These are phyloP conservation scores for Syritta pipiens DNA, from an alignment of 2,888 invertebrate genomes.

Conservation along the genomic window DNA sequence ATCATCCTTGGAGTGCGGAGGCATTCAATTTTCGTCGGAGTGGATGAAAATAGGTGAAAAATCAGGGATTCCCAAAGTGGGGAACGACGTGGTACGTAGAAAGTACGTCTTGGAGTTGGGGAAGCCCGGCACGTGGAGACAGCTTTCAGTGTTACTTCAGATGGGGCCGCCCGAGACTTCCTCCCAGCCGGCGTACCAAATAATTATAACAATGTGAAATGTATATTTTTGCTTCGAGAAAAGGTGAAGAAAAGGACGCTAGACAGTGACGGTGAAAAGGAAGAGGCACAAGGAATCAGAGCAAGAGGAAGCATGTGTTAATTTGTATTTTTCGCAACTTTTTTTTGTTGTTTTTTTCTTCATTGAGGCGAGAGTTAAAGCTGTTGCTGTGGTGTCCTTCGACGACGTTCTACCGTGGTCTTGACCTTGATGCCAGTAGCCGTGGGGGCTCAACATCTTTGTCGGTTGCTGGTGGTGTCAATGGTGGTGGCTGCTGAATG, in stretches of 20 bases:
- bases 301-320: slow-evolving; percentile 60
- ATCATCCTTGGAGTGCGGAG: slow-evolving; percentile 42
- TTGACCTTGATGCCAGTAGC: slow-evolving; percentile 49
- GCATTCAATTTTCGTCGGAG: slow-evolving; percentile 52
- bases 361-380: slow-evolving; percentile 24
- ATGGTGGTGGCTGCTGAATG: background rate
- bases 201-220: slow-evolving; percentile 59
- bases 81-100: background rate
- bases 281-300: slow-evolving; percentile 15
- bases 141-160: slow-evolving; percentile 42
- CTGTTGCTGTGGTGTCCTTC: slow-evolving; percentile 54
- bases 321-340: slow-evolving; percentile 41
- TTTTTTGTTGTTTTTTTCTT: background rate
- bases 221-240: slow-evolving; percentile 39
- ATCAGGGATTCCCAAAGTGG: slow-evolving; percentile 61
- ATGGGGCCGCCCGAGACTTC: background rate
- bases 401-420: slow-evolving; percentile 38
- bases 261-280: too few relatives aligned
- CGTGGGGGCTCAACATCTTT: background rate
- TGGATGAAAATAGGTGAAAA: slow-evolving; percentile 66
- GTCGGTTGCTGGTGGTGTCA: background rate
- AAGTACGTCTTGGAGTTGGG: slow-evolving; percentile 42
- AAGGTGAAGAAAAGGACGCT: slow-evolving; percentile 33
- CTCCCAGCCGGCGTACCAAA: slow-evolving; percentile 19
- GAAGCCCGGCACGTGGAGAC: slow-evolving; percentile 64